These are phyloP conservation scores for Rhopilema esculentum DNA, from an alignment of 30 jellyfish, hydroid and myxozoan genomes.

Conservation along the genomic window DNA sequence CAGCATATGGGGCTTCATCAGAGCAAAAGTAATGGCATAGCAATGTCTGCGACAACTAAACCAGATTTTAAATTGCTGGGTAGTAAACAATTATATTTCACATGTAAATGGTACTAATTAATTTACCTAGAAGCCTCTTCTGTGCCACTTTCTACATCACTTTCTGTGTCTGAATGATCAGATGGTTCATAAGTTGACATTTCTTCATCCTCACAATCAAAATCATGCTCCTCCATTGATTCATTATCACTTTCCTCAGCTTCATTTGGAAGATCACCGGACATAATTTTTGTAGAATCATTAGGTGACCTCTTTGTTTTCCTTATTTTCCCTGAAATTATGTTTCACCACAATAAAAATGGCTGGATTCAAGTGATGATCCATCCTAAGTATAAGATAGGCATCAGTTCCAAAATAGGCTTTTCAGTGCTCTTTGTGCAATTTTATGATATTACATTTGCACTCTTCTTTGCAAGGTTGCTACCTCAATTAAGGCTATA, in stretches of 20 bases:
- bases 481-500: too few relatives aligned
- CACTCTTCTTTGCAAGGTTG: too few relatives aligned
- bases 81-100: not conserved
- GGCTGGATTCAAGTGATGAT: not conserved
- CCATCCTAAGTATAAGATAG: not conserved
- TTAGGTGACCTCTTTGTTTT: not conserved
- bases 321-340: not conserved
- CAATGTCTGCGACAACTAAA: not conserved
- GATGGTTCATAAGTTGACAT: conserved; percentile 16
- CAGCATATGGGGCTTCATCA: not conserved
- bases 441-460: too few relatives aligned
- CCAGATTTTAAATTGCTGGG: not conserved
- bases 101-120: not conserved
- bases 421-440: too few relatives aligned
- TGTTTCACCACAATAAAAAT: not conserved
- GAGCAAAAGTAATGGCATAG: not conserved
- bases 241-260: not conserved
- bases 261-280: not conserved
- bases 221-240: not conserved
- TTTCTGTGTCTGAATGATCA: conserved; percentile 2
- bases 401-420: not conserved
- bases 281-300: not conserved
- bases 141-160: conserved; percentile 43
- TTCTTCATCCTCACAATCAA: conserved; percentile 33
- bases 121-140: conserved; percentile 36